A percentile compares a stretch with the other conserved stretches of the same genome.
Conservation (phyloP, 2,113 vertebrate genomes). For the Hylia prasina region DNA sequence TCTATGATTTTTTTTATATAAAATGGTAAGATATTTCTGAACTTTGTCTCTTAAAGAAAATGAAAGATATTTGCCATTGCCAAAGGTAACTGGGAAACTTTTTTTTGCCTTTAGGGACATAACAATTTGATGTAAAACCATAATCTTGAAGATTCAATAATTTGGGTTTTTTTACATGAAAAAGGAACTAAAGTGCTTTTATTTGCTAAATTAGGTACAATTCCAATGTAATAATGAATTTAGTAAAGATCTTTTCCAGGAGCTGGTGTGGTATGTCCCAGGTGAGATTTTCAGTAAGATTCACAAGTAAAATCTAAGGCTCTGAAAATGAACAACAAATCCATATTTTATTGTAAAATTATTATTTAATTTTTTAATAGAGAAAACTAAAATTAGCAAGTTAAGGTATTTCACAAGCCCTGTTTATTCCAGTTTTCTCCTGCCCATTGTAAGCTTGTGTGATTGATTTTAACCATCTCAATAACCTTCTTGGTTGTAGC, state of each 20-base stretch:
- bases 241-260: background rate
- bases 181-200: background rate
- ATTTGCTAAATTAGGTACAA: background rate
- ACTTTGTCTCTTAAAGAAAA: background rate
- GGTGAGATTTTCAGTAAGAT: background rate
- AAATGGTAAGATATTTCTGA: background rate
- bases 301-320: background rate
- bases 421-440: background rate
- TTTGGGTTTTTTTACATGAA: background rate
- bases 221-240: background rate
- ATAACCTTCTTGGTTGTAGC: background rate
- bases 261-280: background rate
- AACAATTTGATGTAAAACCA: background rate
- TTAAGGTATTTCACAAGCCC: background rate
- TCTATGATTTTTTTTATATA: background rate
- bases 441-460: background rate
- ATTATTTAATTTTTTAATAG: background rate
- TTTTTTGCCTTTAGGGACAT: background rate
- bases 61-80: background rate
- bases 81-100: background rate
- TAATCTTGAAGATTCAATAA: background rate
- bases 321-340: background rate
- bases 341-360: background rate
- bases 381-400: background rate
- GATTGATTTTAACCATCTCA: background rate